A percentile compares a stretch with the other conserved stretches of the same genome.
Conservation (phyloP, 2,888 invertebrate species). For the Sialis lutaria region DNA sequence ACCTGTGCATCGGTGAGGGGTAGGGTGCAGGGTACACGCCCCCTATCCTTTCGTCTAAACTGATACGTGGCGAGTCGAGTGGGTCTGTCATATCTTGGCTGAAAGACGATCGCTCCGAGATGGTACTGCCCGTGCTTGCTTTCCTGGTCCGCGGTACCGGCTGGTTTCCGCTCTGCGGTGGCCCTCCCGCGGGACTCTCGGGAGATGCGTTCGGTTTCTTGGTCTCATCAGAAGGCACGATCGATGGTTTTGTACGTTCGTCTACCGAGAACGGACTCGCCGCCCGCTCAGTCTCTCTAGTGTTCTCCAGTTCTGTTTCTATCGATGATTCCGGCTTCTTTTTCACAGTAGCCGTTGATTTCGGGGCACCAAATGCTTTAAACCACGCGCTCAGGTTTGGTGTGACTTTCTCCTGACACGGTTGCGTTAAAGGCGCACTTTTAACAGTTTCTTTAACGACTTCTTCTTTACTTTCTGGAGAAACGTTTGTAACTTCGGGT, state of each 20-base stretch:
- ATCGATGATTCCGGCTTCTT: neutral
- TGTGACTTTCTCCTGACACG: conserved; percentile 49
- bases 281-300: neutral
- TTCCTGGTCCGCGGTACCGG: conserved; percentile 37
- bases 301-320: neutral
- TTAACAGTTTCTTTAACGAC: conserved; percentile 15
- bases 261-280: conserved; percentile 1
- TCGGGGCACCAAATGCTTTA: conserved; percentile 79
- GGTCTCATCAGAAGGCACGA: conserved; percentile 9
- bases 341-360: conserved; percentile 40
- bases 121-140: conserved; percentile 62
- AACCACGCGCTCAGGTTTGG: conserved; percentile 86
- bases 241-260: neutral
- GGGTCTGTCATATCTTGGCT: conserved; percentile 41
- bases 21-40: conserved; percentile 51
- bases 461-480: conserved; percentile 14
- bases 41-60: conserved; percentile 34
- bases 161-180: conserved; percentile 15
- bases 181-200: conserved; percentile 24
- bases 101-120: conserved; percentile 62
- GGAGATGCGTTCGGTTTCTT: conserved; percentile 14
- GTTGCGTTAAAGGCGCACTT: conserved; percentile 16
- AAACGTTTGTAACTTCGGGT: conserved; percentile 14
- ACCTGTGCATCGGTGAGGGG: conserved; percentile 53
- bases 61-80: conserved; percentile 45